Conservation (phyloP, 2,113 vertebrate species). For the Centropristis striata region DNA sequence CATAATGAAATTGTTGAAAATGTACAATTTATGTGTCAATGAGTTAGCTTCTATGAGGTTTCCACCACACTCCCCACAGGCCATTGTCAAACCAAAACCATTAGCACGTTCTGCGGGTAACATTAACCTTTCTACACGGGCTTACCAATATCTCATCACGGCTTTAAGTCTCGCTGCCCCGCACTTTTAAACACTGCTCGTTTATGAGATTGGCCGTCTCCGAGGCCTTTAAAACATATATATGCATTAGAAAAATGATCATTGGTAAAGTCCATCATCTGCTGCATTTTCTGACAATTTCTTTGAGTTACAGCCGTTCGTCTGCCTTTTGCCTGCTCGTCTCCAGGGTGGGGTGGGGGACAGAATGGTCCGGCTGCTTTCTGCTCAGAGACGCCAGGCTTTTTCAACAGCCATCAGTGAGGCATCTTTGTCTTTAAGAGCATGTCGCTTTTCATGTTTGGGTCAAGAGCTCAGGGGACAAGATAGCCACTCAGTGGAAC, state of each 20-base stretch:
- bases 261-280: conserved; percentile 81
- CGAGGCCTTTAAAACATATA: conserved; percentile 80
- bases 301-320: conserved; percentile 73
- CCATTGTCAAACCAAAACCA: conserved; percentile 83
- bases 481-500: conserved; percentile 57
- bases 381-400: conserved; percentile 30
- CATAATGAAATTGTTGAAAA: conserved; percentile 86
- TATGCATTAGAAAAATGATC: conserved; percentile 82
- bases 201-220: conserved; percentile 73
- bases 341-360: conserved; percentile 40
- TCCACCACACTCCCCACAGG: conserved; percentile 77
- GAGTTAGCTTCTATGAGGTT: conserved; percentile 75
- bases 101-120: conserved; percentile 78
- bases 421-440: conserved; percentile 67
- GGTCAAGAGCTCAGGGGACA: conserved; percentile 71
- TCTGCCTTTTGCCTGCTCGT: conserved; percentile 46
- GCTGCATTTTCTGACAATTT: conserved; percentile 74
- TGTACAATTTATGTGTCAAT: conserved; percentile 83
- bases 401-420: conserved; percentile 36
- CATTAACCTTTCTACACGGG: conserved; percentile 84
- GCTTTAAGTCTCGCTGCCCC: conserved; percentile 54
- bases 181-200: conserved; percentile 68
- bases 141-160: conserved; percentile 83
- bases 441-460: conserved; percentile 65
- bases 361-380: conserved; percentile 35